Evolutionary conservation across 2,797 vertebrate genomes (phyloP).

Genomic region (Gorsachius magnificus): DNA sequence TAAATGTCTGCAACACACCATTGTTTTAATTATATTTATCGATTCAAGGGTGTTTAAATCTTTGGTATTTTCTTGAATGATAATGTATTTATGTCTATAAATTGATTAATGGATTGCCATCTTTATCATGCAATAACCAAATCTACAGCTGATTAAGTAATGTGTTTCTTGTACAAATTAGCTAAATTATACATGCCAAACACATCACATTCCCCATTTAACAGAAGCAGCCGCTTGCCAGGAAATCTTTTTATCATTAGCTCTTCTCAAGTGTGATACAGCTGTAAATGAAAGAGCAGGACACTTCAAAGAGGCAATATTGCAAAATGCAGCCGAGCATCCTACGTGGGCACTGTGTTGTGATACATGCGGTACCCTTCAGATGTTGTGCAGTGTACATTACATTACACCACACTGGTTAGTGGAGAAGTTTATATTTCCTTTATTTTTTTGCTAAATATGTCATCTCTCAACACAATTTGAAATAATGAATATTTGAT

Average conservation of each 20-base stretch:
- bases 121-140: constrained; percentile 28
- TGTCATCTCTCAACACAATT: not conserved
- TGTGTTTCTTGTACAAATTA: constrained; percentile 60
- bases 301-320: not conserved
- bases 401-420: not conserved
- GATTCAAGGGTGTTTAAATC: constrained; percentile 39
- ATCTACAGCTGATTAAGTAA: constrained; percentile 43
- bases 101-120: constrained; percentile 56
- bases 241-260: constrained; percentile 52
- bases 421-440: not conserved
- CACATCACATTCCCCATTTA: constrained; percentile 25
- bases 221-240: constrained; percentile 39
- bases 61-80: constrained; percentile 26
- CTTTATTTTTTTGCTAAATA: not conserved
- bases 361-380: not conserved
- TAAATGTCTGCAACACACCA: constrained; percentile 7
- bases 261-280: constrained; percentile 13
- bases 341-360: not conserved
- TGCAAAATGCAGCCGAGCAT: not conserved
- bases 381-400: not conserved
- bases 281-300: not conserved
- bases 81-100: constrained; percentile 45
- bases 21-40: constrained; percentile 69
- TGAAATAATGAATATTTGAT: not conserved
- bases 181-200: constrained; percentile 37